Conservation (phyloP, 2,888 invertebrate species). For the Xestia c-nigrum region DNA sequence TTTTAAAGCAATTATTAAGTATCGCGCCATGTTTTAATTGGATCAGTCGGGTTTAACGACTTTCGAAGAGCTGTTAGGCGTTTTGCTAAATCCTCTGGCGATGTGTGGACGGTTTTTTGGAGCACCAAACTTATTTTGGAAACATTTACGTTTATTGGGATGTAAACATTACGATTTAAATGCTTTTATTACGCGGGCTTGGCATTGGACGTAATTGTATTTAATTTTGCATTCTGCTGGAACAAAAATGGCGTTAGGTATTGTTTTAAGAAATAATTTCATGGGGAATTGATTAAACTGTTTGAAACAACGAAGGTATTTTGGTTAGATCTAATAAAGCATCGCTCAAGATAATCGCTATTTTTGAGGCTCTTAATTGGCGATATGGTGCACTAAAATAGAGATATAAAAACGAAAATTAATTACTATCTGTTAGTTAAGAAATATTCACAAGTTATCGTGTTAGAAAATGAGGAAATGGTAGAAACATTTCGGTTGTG, state of each 20-base stretch:
- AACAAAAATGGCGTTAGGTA: conserved; percentile 7
- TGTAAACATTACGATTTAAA: conserved; percentile 64
- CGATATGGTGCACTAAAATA: background rate
- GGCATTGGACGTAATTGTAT: conserved; percentile 41
- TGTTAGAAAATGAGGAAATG: background rate
- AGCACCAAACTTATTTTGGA: conserved; percentile 52
- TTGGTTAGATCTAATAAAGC: too few relatives aligned
- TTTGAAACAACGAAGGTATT: background rate
- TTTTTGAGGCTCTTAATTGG: background rate
- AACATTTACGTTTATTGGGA: conserved; percentile 64
- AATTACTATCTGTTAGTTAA: background rate
- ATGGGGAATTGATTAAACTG: background rate
- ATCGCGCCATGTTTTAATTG: conserved; percentile 88
- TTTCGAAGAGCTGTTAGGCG: conserved; percentile 79
- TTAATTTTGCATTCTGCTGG: conserved; percentile 31
- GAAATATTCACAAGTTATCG: background rate
- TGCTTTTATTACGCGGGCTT: conserved; percentile 43
- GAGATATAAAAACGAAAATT: too few relatives aligned
- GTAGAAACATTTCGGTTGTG: background rate
- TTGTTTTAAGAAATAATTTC: background rate
- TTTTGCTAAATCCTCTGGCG: conserved; percentile 71
- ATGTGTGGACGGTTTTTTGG: conserved; percentile 65
- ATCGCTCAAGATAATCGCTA: background rate
- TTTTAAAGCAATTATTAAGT: conserved; percentile 90
- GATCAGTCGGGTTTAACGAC: conserved; percentile 87